Evolutionary conservation across 2,888 invertebrate species (phyloP).

Genomic region (Meiosimyza platycephala): DNA sequence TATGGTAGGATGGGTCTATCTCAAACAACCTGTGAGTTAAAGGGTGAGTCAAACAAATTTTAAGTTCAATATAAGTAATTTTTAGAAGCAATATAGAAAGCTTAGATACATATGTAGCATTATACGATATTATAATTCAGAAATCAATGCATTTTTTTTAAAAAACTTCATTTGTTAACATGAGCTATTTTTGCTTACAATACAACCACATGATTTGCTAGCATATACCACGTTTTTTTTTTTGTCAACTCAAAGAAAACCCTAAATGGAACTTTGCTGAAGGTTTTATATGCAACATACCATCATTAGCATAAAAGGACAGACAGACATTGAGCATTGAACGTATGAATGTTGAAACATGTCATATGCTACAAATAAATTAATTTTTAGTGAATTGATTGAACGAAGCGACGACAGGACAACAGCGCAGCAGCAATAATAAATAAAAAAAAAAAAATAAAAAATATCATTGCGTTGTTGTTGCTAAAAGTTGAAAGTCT

Average conservation of each 20-base stretch:
- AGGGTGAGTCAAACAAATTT: too few species aligned
- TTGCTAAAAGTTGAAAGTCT: background rate
- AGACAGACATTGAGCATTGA: background rate
- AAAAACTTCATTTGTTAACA: too few species aligned
- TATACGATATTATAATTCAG: too few species aligned
- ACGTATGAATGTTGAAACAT: slow-evolving; percentile 2
- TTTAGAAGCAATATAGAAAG: too few species aligned
- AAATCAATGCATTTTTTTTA: too few species aligned
- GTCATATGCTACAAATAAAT: slow-evolving; percentile 30
- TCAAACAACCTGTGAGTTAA: too few species aligned
- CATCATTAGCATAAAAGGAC: slow-evolving; percentile 29
- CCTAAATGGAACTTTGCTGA: slow-evolving; percentile 13
- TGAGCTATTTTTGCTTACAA: too few species aligned
- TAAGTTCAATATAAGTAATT: too few species aligned
- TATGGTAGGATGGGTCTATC: too few species aligned
- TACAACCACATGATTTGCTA: too few species aligned
- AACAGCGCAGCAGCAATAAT: background rate
- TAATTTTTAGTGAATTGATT: slow-evolving; percentile 22
- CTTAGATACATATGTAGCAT: too few species aligned
- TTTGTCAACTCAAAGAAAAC: background rate
- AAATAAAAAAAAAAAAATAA: too few species aligned
- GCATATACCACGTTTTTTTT: background rate
- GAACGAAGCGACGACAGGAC: background rate
- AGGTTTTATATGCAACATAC: background rate
- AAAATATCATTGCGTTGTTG: background rate